phyloP scores from a whole-genome alignment of 1,140 invertebrate genomes.

The Drosophila kohkoa region DNA sequence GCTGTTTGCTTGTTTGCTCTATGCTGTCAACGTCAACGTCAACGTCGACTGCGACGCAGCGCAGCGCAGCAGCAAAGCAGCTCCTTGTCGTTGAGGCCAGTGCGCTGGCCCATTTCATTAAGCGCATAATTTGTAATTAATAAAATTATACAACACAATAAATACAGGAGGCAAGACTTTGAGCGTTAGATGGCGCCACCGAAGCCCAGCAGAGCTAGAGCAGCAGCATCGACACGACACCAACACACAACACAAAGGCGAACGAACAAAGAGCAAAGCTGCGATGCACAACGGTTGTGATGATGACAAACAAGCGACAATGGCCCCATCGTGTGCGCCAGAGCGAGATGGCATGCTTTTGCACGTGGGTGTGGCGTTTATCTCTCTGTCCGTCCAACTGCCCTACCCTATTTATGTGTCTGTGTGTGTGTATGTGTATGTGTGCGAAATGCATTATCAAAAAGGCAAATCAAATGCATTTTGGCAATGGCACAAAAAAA shows the following conservation, averaged over 20 bases:
- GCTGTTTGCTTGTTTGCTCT: slow-evolving; percentile 27
- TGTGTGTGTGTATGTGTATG: slow-evolving; percentile 20
- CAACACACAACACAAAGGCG: slow-evolving; percentile 1
- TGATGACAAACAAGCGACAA: slow-evolving; percentile 26
- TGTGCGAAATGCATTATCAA: slow-evolving; percentile 39
- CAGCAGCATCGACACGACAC: not conserved
- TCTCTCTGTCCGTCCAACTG: slow-evolving; percentile 11
- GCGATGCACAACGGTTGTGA: slow-evolving; percentile 6
- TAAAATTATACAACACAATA: slow-evolving; percentile 66
- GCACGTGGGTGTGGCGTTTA: slow-evolving; percentile 64
- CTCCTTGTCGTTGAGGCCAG: slow-evolving; percentile 5
- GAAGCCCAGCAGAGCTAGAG: not conserved
- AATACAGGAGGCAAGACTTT: slow-evolving; percentile 20
- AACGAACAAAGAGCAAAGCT: not conserved
- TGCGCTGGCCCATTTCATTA: slow-evolving; percentile 67
- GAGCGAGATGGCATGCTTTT: slow-evolving; percentile 46
- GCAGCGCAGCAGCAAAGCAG: slow-evolving; percentile 4
- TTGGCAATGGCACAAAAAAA: slow-evolving; percentile 40
- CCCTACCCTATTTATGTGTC: not conserved
- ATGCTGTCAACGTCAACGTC: slow-evolving; percentile 41
- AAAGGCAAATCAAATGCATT: slow-evolving; percentile 71
- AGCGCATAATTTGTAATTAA: slow-evolving; percentile 82
- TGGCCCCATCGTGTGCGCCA: not conserved
- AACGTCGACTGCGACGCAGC: slow-evolving; percentile 13
- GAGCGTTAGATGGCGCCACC: slow-evolving; percentile 44